Percentiles rank a stretch among this genome's conserved stretches.
Evolutionary conservation across 2,797 vertebrate species (phyloP).

Genomic region (Urosaurus nigricauda): DNA sequence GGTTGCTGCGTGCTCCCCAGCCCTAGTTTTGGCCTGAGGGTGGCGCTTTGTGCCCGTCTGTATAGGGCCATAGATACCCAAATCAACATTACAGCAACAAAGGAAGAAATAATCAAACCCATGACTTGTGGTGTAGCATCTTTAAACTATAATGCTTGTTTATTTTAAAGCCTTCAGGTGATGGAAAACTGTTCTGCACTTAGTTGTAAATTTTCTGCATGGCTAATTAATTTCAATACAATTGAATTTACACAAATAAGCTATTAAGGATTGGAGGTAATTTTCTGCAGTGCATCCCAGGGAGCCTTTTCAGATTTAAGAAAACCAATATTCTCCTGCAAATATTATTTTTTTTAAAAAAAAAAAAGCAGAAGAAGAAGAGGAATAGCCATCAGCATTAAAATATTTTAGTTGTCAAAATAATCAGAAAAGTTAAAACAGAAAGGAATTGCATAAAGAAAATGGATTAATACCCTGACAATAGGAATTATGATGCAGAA

Average conservation of each 20-base stretch:
- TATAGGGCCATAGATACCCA: no score
- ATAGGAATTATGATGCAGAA: constrained; percentile 6
- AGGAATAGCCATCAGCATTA: neutral
- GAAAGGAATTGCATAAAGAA: constrained; percentile 34
- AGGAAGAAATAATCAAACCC: neutral
- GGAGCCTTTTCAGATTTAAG: neutral
- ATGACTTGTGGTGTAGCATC: neutral
- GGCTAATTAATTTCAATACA: constrained; percentile 26
- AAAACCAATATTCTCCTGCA: neutral
- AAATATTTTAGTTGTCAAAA: constrained; percentile 15
- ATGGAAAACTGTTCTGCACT: neutral
- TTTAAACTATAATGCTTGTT: constrained; percentile 1
- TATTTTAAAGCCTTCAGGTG: constrained; percentile 11
- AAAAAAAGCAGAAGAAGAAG: neutral
- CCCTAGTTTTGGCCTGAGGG: no score
- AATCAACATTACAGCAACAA: neutral
- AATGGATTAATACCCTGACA: neutral
- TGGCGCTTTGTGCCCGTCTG: no score
- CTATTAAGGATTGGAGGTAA: constrained; percentile 25
- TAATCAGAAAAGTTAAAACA: constrained; percentile 29
- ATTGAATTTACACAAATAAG: constrained; percentile 32
- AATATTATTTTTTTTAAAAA: neutral
- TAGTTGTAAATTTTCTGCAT: neutral
- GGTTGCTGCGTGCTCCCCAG: no score
- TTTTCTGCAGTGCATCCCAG: neutral